Evolutionary conservation across 92 coral and sea anemone genomes (phyloP), one percentile per base, ranked within the genome.

Genomic region (Epizoanthus rinbou): DNA sequence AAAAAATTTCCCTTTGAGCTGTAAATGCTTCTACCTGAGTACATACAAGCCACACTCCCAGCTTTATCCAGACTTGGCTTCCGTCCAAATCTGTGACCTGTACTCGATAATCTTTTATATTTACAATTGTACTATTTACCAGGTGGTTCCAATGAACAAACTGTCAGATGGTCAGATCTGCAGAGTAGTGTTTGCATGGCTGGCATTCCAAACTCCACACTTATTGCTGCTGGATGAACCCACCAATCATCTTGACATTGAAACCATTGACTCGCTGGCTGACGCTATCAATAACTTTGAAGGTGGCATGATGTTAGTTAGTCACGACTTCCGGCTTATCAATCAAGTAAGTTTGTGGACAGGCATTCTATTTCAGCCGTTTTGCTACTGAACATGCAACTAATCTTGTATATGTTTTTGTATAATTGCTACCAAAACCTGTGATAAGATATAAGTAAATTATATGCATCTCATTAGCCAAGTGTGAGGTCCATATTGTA

Each of bases 171-270:
- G 99, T 54, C 99, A 96, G 82, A 94, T 97, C 60, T 97, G 99
- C 57, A 95, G 99, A 68, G 99, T 97, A 64, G 99, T 97, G 39
- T 97, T 97, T 88, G 99, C 99, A 17, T 97, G 99, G 99, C 87
- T 97, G 62, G 95, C 99, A 0, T 97, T 86, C 84, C 99, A 97
- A 80, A 73, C 98, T 3, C 99, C 99, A 15, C 99, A 97, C 75
- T 86, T 97, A 66, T 85, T 97, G 50, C 85, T 97, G 15, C 98
- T 97, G 72, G 99, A 97, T 63, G 99, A 97, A 97, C 99, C 99
- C 35, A 97, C 99, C 16, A 97, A 97, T 89, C 99, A 97, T 45
- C 91, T 97, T 88, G 99, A 97, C 85, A 97, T 97, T 90, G 99
- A 97, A 84, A 97, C 99, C 13, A 97, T 97, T 23, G 99, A 97